A percentile compares a stretch with the other conserved stretches of the same genome.
phyloP scores from a whole-genome alignment of 2,797 vertebrate genomes.

The Notamacropus eugenii region DNA sequence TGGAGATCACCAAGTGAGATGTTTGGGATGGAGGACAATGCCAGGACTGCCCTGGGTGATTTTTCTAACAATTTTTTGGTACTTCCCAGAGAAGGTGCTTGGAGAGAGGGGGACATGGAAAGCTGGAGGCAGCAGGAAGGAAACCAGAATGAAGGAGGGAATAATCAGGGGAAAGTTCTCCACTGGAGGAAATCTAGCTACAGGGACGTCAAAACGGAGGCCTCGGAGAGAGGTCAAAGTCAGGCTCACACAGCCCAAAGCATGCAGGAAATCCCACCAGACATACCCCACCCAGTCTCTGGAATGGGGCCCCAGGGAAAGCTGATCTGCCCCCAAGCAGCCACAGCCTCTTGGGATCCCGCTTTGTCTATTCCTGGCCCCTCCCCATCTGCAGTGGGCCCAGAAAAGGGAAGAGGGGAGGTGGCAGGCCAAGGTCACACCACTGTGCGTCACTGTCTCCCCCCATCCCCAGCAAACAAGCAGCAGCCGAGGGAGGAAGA shows the following conservation, averaged over 20 bases:
- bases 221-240: neutral
- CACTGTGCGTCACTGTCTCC: neutral
- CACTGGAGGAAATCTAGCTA: neutral
- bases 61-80: neutral
- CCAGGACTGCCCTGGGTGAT: neutral
- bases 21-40: neutral
- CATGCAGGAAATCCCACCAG: neutral
- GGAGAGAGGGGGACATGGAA: neutral
- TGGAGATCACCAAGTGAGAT: neutral
- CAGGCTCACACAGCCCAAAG: neutral
- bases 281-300: neutral
- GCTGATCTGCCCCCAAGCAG: neutral
- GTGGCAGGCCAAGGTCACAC: constrained; percentile 10
- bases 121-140: neutral
- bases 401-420: neutral
- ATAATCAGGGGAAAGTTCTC: neutral
- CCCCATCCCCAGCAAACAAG: neutral
- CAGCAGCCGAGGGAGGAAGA: neutral
- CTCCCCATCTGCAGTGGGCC: neutral
- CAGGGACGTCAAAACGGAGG: neutral
- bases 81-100: neutral
- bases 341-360: neutral
- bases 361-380: neutral
- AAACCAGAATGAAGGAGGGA: neutral
- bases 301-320: neutral